Conservation (phyloP, 2,888 invertebrate species). For the Polydrusus cervinus region DNA sequence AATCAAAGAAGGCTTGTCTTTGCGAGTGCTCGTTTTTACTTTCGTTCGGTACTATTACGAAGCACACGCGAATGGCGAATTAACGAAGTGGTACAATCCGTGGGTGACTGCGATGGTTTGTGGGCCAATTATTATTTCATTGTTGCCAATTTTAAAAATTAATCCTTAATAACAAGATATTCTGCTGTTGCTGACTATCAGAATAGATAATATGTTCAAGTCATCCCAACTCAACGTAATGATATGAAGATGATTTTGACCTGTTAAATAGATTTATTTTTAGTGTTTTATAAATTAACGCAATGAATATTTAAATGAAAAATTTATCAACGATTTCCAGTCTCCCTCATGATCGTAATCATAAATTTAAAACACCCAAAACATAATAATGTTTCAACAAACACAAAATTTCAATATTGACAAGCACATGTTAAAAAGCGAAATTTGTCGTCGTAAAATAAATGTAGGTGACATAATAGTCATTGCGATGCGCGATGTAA, state of each 20-base stretch:
- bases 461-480: slow-evolving; percentile 24
- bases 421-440: slow-evolving; percentile 28
- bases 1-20: slow-evolving; percentile 31
- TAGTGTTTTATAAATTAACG: no score
- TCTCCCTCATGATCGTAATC: no score
- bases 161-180: slow-evolving; percentile 1
- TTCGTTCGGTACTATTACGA: slow-evolving; percentile 30
- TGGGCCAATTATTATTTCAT: slow-evolving; percentile 26
- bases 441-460: slow-evolving; percentile 20
- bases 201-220: no score
- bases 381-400: no score
- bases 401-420: slow-evolving; percentile 13
- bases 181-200: background rate
- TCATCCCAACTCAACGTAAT: no score
- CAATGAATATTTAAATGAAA: no score
- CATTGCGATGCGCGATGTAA: slow-evolving; percentile 17
- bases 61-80: slow-evolving; percentile 25
- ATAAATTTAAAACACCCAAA: no score
- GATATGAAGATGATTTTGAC: no score
- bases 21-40: slow-evolving; percentile 31
- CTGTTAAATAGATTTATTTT: no score
- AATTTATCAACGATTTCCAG: no score
- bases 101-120: slow-evolving; percentile 35
- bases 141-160: slow-evolving; percentile 19
- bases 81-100: slow-evolving; percentile 22